Conservation (phyloP, 2,797 vertebrate species). For the Holocentrus rufus region DNA sequence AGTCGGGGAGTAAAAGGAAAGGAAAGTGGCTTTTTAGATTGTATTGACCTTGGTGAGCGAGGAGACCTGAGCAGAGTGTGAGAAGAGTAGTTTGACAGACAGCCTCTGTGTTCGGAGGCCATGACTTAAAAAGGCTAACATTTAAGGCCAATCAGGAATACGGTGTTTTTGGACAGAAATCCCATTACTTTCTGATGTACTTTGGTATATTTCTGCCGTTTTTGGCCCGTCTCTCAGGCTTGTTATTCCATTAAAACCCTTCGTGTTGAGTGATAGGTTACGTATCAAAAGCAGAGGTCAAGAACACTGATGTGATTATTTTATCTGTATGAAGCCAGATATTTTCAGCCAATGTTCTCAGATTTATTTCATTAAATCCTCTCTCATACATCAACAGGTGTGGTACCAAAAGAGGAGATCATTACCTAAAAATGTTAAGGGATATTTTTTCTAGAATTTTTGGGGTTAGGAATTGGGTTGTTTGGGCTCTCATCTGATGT, state of each 20-base stretch:
- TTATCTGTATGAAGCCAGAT: not conserved
- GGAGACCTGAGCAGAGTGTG: not conserved
- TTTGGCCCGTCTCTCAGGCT: conserved; percentile 19
- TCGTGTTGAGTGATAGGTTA: conserved; percentile 22
- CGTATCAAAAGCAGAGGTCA: conserved; percentile 3
- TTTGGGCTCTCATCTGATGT: not conserved
- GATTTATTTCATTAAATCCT: not conserved
- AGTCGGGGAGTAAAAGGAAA: conserved; percentile 51
- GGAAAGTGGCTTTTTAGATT: conserved; percentile 56
- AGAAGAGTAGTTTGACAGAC: conserved; percentile 44
- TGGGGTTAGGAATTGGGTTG: not conserved
- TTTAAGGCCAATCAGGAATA: not conserved
- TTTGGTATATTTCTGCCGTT: conserved; percentile 17
- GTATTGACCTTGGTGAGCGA: conserved; percentile 42
- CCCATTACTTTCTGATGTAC: conserved; percentile 30
- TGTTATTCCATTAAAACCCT: conserved; percentile 5
- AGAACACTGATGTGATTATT: conserved; percentile 12
- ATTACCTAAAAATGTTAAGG: conserved; percentile 3
- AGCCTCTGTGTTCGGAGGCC: conserved; percentile 12
- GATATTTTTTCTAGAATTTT: not conserved
- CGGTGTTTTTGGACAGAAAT: conserved; percentile 28
- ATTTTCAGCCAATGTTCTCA: conserved; percentile 15
- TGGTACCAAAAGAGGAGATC: not conserved
- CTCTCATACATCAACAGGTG: not conserved
- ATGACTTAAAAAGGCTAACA: conserved; percentile 20